phyloP scores from a whole-genome alignment of 1,140 invertebrate species.

The Wiebesia pumilae region DNA sequence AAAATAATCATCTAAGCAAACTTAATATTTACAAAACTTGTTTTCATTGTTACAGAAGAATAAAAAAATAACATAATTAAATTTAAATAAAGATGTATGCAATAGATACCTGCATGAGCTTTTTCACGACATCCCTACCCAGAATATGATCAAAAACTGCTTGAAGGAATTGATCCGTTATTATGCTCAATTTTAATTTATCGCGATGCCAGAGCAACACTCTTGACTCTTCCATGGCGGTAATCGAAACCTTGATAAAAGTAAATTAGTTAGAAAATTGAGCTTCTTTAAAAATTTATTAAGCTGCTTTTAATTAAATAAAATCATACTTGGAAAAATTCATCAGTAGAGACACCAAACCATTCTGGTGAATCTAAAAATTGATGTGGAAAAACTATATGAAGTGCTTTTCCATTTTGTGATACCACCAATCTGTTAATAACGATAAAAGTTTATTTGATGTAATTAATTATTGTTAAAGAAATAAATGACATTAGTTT shows the following conservation, averaged over 20 bases:
- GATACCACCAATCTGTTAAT: constrained; percentile 87
- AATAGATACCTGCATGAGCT: constrained; percentile 91
- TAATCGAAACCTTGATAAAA: constrained; percentile 83
- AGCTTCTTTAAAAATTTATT: not conserved
- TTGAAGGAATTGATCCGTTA: constrained; percentile 88
- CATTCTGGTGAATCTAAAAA: constrained; percentile 95
- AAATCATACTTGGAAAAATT: constrained; percentile 82
- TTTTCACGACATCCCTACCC: constrained; percentile 91
- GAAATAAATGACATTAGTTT: not conserved
- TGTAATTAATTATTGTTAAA: not conserved
- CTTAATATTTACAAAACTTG: constrained; percentile 1
- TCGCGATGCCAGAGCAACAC: constrained; percentile 91
- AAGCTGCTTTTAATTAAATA: not conserved
- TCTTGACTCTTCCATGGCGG: constrained; percentile 90
- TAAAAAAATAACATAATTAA: not conserved
- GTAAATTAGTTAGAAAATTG: constrained; percentile 45
- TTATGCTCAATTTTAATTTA: constrained; percentile 89
- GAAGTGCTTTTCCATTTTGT: constrained; percentile 88
- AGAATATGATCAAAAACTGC: constrained; percentile 91
- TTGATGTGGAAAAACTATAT: constrained; percentile 92
- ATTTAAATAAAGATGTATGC: constrained; percentile 58
- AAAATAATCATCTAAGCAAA: constrained; percentile 30
- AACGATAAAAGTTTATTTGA: constrained; percentile 20
- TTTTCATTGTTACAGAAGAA: not conserved
- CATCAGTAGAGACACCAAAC: constrained; percentile 92